Evolutionary conservation across 1,140 invertebrate genomes (phyloP), one percentile per base, ranked within the genome.

Genomic region (Leptonema lineaticorne): DNA sequence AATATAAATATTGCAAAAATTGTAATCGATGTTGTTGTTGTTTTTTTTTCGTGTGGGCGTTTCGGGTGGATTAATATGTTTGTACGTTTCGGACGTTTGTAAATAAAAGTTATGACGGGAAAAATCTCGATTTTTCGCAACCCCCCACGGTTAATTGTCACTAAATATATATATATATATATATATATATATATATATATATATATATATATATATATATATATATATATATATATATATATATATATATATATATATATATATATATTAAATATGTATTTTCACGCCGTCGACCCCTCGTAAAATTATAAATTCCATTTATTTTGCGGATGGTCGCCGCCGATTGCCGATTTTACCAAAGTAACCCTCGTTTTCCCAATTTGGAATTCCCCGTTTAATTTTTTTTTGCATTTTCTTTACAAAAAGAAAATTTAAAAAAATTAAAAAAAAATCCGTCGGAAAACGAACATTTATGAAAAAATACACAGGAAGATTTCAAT

Each of bases 301-400:
- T 53, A 53, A 53, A 53, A 53, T 53, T 53, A 53, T 26, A 53
- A 53, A 53, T 53, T 53, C 50, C 50, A 53, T 53, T 53, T 53
- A 11, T 18, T 22, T 11, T 5, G 50, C 27, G 50, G 22, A 26
- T 14, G 9, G 46, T 24, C 3, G 22, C 11, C 14, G 18, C 5
- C 22, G 20, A 14, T 33, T 50, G 46, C 8, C 41, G 18, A 50
- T 50, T 50, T 50, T 53, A 16, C n/a, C n/a, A n/a, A n/a, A n/a
- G n/a, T n/a, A n/a, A n/a, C n/a, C n/a, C n/a, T n/a, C 9, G 37
- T 16, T 41, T 41, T 41, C 30, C n/a, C n/a, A n/a, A n/a, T n/a
- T n/a, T n/a, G n/a, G n/a, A n/a, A n/a, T n/a, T n/a, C n/a, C n/a
- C n/a, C n/a, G n/a, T n/a, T n/a, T n/a, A n/a, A n/a, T n/a, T n/a